Conservation (phyloP, 2,113 vertebrate species). For the Arizona elegans region DNA sequence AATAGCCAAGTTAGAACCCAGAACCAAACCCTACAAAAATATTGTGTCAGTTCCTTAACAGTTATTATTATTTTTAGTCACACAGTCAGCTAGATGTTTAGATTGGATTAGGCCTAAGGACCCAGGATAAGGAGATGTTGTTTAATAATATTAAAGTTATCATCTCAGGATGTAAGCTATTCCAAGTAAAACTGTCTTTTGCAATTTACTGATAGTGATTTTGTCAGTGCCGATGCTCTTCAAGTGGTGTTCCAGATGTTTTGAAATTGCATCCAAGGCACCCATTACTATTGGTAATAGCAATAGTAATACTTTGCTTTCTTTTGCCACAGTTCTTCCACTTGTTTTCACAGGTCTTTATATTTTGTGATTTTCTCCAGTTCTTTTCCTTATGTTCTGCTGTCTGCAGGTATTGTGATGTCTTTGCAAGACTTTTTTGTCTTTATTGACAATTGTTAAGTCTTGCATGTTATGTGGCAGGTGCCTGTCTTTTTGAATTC, state of each 20-base stretch:
- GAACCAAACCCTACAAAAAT: not conserved
- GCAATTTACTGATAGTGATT: not conserved
- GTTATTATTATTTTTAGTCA: not conserved
- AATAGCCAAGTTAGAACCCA: not conserved
- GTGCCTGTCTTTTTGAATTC: not conserved
- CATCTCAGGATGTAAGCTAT: not conserved
- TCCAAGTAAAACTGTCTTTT: not conserved
- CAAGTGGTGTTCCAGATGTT: too few species aligned
- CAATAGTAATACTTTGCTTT: not conserved
- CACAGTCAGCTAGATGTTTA: not conserved
- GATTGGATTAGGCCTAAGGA: not conserved
- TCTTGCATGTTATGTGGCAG: not conserved
- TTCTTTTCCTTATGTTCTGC: not conserved
- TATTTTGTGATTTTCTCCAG: not conserved
- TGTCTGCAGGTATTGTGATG: not conserved
- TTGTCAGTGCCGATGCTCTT: not conserved
- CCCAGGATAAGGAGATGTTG: not conserved
- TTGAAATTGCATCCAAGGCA: too few species aligned
- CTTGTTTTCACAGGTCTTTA: not conserved
- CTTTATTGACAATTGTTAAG: not conserved
- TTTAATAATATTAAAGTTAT: not conserved
- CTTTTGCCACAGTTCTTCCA: not conserved
- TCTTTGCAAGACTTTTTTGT: not conserved
- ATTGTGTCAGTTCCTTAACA: not conserved
- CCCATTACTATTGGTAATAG: not conserved